These are phyloP conservation scores for Ethmia dodecea DNA, from an alignment of 2,888 invertebrate species.

Conservation along the genomic window DNA sequence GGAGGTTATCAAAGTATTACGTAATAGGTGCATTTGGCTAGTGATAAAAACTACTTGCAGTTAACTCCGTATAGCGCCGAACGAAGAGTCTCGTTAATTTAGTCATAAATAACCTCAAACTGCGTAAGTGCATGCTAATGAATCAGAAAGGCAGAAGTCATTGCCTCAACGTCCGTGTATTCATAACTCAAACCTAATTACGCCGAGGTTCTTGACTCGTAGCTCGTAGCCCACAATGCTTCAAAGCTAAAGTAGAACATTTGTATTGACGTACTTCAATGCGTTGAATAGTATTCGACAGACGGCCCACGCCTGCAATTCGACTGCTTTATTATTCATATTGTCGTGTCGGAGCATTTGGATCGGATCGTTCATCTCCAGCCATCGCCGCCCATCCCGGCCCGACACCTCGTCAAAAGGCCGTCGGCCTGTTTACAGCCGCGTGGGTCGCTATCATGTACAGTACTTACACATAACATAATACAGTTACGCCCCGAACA, in stretches of 20 bases:
- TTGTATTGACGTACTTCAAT: constrained; percentile 24
- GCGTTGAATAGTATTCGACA: constrained; percentile 24
- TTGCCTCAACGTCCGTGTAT: constrained; percentile 53
- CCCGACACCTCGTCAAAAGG: constrained; percentile 46
- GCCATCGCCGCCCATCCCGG: constrained; percentile 34
- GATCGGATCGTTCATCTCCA: constrained; percentile 34
- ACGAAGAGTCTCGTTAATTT: constrained; percentile 19
- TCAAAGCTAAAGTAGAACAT: constrained; percentile 27
- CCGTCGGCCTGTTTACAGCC: constrained; percentile 56
- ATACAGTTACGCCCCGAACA: constrained; percentile 48
- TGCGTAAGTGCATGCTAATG: constrained; percentile 47
- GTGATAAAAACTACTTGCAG: not conserved
- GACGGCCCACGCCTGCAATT: constrained; percentile 29
- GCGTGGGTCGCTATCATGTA: constrained; percentile 58
- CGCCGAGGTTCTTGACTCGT: constrained; percentile 61
- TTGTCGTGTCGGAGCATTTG: constrained; percentile 34
- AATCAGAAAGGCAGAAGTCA: constrained; percentile 62
- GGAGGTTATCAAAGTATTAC: too few relatives aligned
- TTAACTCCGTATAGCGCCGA: constrained; percentile 11
- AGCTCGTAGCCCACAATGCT: constrained; percentile 13
- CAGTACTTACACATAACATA: constrained; percentile 41
- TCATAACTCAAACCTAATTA: constrained; percentile 67
- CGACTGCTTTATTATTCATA: constrained; percentile 36
- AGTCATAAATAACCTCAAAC: constrained; percentile 21
- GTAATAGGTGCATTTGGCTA: too few relatives aligned